A percentile compares a stretch with the other conserved stretches of the same genome.
Conservation (phyloP, 1,140 invertebrate species). For the Caenorhabditis remanei region DNA sequence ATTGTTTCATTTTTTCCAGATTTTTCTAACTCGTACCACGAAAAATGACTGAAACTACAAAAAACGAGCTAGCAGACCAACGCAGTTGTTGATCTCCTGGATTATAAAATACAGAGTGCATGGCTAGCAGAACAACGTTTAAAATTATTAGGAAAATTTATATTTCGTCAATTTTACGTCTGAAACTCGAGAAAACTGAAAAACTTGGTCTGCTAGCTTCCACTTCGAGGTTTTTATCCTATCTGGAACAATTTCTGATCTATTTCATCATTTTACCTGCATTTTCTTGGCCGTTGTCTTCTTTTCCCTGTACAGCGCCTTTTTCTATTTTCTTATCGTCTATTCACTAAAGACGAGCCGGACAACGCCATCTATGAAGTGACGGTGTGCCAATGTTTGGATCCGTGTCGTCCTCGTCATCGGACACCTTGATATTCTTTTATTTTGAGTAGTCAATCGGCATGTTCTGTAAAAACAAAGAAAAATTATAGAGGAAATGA, state of each 20-base stretch:
- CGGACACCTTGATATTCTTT: constrained; percentile 83
- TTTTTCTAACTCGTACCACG: too few relatives aligned
- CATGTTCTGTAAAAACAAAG: constrained; percentile 66
- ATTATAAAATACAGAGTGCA: too few relatives aligned
- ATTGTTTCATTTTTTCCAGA: too few relatives aligned
- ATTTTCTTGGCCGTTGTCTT: constrained; percentile 46
- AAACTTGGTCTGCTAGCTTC: too few relatives aligned
- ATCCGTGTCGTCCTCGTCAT: constrained; percentile 99
- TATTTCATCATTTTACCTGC: constrained; percentile 78
- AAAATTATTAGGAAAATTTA: too few relatives aligned
- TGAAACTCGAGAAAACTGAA: too few relatives aligned
- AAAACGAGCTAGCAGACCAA: too few relatives aligned
- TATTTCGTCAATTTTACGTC: too few relatives aligned
- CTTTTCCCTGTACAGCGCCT: constrained; percentile 78
- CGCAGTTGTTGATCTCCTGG: too few relatives aligned
- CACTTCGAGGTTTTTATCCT: background rate
- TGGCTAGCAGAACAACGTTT: too few relatives aligned
- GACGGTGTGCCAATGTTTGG: constrained; percentile 99
- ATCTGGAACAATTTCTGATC: background rate
- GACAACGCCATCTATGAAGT: constrained; percentile 95
- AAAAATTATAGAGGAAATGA: background rate
- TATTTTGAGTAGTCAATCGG: constrained; percentile 71
- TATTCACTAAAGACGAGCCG: constrained; percentile 95
- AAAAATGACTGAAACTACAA: too few relatives aligned
- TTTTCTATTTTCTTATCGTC: constrained; percentile 86